A percentile compares a stretch with the other conserved stretches of the same genome.
phyloP scores from a whole-genome alignment of 2,113 vertebrate species.

The Bostrychus sinensis region DNA sequence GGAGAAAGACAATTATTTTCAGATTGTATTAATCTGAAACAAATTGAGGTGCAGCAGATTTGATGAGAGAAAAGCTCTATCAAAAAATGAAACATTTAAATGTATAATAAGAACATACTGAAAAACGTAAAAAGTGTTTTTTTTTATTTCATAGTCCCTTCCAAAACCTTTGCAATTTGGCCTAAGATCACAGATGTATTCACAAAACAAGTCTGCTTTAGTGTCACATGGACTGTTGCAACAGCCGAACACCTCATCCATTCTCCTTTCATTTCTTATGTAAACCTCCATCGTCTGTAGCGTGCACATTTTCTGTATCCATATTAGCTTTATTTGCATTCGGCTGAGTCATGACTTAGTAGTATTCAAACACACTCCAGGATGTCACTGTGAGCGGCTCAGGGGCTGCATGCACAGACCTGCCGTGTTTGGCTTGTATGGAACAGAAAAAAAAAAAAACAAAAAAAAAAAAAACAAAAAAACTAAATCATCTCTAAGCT shows the following conservation, averaged over 20 bases:
- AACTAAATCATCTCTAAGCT: background rate
- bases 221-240: background rate
- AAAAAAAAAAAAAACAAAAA: background rate
- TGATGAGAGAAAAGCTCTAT: too few relatives aligned
- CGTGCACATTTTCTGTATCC: background rate
- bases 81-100: too few relatives aligned
- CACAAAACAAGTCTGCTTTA: background rate
- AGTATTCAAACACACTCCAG: slow-evolving; percentile 5
- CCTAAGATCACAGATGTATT: too few relatives aligned
- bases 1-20: too few relatives aligned
- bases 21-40: too few relatives aligned
- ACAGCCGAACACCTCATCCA: background rate
- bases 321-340: background rate
- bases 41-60: too few relatives aligned
- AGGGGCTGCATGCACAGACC: slow-evolving; percentile 15
- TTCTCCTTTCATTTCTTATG: background rate
- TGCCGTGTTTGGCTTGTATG: slow-evolving; percentile 8
- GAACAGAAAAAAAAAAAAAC: slow-evolving; percentile 2
- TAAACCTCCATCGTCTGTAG: background rate
- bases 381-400: background rate
- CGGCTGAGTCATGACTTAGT: background rate
- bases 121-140: too few relatives aligned
- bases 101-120: too few relatives aligned
- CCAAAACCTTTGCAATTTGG: too few relatives aligned
- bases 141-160: too few relatives aligned